A percentile compares a stretch with the other conserved stretches of the same genome.
Evolutionary conservation across 2,113 vertebrate genomes (phyloP).

Genomic region (Stomatorhinus ivindoensis): DNA sequence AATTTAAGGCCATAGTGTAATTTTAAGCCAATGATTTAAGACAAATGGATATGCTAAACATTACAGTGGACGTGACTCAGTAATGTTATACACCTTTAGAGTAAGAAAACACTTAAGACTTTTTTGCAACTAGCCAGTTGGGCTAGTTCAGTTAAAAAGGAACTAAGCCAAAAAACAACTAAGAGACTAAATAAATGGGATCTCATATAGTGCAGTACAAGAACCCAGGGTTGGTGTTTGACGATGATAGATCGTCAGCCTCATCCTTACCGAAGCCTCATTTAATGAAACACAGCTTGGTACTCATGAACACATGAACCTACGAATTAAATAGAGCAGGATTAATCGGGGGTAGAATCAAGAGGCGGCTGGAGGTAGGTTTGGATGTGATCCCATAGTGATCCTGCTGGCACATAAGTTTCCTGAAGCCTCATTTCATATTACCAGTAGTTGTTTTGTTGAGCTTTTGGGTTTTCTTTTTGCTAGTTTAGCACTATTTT

Average conservation of each 20-base stretch:
- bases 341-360: background rate
- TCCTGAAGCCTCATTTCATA: background rate
- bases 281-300: background rate
- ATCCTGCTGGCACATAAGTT: background rate
- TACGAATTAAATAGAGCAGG: background rate
- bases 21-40: background rate
- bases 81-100: background rate
- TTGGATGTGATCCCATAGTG: background rate
- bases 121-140: background rate
- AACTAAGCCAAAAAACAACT: background rate
- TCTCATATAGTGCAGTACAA: background rate
- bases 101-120: background rate
- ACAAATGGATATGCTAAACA: background rate
- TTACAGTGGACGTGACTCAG: background rate
- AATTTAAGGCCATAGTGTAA: background rate
- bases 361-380: background rate
- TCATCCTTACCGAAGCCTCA: background rate
- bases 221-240: background rate
- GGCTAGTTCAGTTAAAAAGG: background rate
- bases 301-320: background rate
- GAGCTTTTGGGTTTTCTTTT: background rate
- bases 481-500: background rate
- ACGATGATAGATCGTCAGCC: background rate
- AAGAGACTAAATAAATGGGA: background rate
- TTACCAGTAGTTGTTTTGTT: background rate